Base-by-base conservation (phyloP, 2,888 invertebrate genomes). In the Clitarchus hookeri region DNA sequence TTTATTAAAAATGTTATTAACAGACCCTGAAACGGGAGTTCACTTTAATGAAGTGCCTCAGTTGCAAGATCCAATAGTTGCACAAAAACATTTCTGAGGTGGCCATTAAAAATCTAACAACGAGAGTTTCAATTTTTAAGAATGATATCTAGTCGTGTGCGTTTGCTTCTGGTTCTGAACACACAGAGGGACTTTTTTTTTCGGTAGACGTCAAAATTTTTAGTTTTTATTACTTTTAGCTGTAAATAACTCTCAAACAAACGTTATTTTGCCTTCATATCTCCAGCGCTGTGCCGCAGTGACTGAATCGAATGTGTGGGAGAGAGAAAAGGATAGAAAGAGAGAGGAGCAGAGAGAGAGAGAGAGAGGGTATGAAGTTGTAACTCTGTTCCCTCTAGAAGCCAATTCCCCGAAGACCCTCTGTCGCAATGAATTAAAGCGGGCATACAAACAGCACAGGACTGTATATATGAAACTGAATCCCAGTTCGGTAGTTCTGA, bases 381-480 rank as follows among this genome's bases (percentile, higher is more conserved):
- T 65, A 65, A 65, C 65, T 65, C 65, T 65, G 11, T 19, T 65
- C 65, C 16, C 65, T n/a, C 8, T 8, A 65, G 65, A 6, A 65
- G 65, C 23, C 65, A 65, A 65, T 65, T 65, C 65, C 65, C 65
- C 19, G 16, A 65, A 65, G 65, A 65, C 65, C 65, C n/a, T 65
- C 65, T 65, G 65, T 65, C 65, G 65, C 65, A 65, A 65, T 65
- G 65, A 65, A 65, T 65, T 65, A 65, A 65, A 65, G 23, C 65
- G 65, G n/a, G 65, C 23, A n/a, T 65, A 65, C 23, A 65, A 65
- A 65, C 65, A 65, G 8, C 65, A 19, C 16, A 19, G 65, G 1
- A 65, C 65, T 65, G 65, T n/a, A 65, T 65, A n/a, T 65, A 65
- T 65, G n/a, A 65, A 65, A 65, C 65, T 65, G 23, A 65, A 65